A percentile compares a stretch with the other conserved stretches of the same genome.
Conservation (phyloP, 2,113 vertebrate species). For the Nettapus auritus region DNA sequence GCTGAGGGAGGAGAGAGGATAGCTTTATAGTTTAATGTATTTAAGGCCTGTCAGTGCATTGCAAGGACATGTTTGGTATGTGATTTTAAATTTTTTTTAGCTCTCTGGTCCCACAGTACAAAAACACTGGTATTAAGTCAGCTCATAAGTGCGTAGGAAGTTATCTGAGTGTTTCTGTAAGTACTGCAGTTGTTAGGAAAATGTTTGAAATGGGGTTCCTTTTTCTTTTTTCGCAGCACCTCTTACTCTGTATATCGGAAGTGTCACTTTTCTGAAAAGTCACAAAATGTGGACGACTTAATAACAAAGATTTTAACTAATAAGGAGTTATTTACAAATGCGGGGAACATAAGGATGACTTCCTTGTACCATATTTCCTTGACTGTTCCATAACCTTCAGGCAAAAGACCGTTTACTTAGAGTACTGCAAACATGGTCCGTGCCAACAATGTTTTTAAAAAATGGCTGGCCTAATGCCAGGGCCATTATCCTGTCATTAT, state of each 20-base stretch:
- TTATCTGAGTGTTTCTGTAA: not conserved
- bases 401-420: not conserved
- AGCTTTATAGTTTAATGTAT: not conserved
- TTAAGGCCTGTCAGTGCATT: not conserved
- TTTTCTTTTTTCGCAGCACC: not conserved
- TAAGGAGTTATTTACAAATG: constrained; percentile 2
- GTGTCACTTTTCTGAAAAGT: not conserved
- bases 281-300: not conserved
- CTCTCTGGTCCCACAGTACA: not conserved
- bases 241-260: not conserved
- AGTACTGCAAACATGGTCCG: not conserved
- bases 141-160: not conserved
- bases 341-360: not conserved
- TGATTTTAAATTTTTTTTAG: not conserved
- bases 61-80: not conserved
- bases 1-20: not conserved
- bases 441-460: constrained; percentile 26
- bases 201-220: not conserved
- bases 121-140: not conserved
- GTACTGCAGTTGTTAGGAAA: not conserved
- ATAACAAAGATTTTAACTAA: not conserved
- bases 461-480: constrained; percentile 2
- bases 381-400: constrained; percentile 3
- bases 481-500: constrained; percentile 48
- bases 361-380: not conserved